Base-by-base conservation (phyloP, 2,888 invertebrate genomes). In the Sminthurides aquaticus region DNA sequence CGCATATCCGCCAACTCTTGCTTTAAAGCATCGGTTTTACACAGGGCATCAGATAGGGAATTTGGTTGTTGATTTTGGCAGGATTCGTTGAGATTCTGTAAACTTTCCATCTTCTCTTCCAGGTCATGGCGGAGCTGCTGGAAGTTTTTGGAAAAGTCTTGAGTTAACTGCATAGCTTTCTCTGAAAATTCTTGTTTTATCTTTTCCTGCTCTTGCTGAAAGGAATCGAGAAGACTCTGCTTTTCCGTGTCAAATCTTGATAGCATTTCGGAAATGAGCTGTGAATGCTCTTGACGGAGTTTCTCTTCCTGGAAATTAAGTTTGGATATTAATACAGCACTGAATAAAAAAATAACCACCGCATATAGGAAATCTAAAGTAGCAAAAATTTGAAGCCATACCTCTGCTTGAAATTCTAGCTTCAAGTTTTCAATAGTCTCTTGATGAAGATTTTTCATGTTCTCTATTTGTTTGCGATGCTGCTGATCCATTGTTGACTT, bases 1-100 rank as follows among this genome's bases (percentile, higher is more conserved):
- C 87, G 86, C 1, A 90, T 76, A 15, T 63, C 43, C 26, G 62
- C 2, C 15, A 73, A 24, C 58, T 72, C 71, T 22, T 48, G 18
- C 57, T 62, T 62, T 52, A 60, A 26, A 49, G 24, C 26, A 18
- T 29, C 34, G 3, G 58, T 18, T 34, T 63, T 62, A 5, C 24
- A 25, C 5, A 15, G 1, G 11, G 5, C 24, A 26, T 27, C 3
- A n/a, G 24, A 5, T 8, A 11, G 20, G 5, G 52, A 8, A 2
- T 20, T 5, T n/a, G 34, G 29, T 28, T 26, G 8, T 25, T 18
- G 25, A 60, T n/a, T 59, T 3, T 22, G 43, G 24, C 48, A 18
- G 22, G 25, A 20, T 25, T 3, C 49, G 34, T 20, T 24, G 25
- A 28, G 28, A 22, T 3, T 15, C 28, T 3, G 43, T 8, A 60